These are phyloP conservation scores for Liparis tanakae DNA, from an alignment of 2,797 vertebrate genomes.

Conservation along the genomic window DNA sequence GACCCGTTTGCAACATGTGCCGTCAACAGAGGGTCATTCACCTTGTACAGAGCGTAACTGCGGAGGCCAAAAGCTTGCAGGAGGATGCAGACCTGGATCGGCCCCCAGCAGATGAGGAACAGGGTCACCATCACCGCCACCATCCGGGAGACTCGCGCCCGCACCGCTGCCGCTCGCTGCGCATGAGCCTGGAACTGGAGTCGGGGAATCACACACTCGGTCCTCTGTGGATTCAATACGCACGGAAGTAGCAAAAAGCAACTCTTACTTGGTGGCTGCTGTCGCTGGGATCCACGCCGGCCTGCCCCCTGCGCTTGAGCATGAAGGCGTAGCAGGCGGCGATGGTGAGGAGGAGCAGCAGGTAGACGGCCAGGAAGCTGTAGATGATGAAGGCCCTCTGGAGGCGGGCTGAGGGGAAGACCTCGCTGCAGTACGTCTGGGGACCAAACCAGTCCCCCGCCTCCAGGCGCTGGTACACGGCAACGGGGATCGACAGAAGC, in stretches of 20 bases:
- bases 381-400: slow-evolving; percentile 80
- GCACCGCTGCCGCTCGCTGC: slow-evolving; percentile 71
- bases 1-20: not conserved
- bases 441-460: slow-evolving; percentile 77
- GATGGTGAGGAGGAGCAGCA: slow-evolving; percentile 79
- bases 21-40: slow-evolving; percentile 11
- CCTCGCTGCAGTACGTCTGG: slow-evolving; percentile 78
- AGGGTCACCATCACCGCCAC: slow-evolving; percentile 82
- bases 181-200: slow-evolving; percentile 74
- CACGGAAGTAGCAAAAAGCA: not conserved
- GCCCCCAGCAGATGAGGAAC: slow-evolving; percentile 81
- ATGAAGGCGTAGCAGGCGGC: slow-evolving; percentile 77
- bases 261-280: slow-evolving; percentile 72
- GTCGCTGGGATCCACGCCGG: slow-evolving; percentile 72
- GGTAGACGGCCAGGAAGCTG: slow-evolving; percentile 79
- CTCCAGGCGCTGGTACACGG: slow-evolving; percentile 75
- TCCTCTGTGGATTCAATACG: not conserved
- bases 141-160: slow-evolving; percentile 78
- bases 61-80: slow-evolving; percentile 78
- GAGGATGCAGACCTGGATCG: slow-evolving; percentile 82
- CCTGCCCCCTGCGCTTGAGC: slow-evolving; percentile 76
- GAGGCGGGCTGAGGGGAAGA: slow-evolving; percentile 72
- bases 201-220: not conserved
- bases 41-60: slow-evolving; percentile 79
- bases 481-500: slow-evolving; percentile 75